These are phyloP conservation scores for Bombus haemorrhoidalis DNA, from an alignment of 1,140 invertebrate species.

Conservation along the genomic window DNA sequence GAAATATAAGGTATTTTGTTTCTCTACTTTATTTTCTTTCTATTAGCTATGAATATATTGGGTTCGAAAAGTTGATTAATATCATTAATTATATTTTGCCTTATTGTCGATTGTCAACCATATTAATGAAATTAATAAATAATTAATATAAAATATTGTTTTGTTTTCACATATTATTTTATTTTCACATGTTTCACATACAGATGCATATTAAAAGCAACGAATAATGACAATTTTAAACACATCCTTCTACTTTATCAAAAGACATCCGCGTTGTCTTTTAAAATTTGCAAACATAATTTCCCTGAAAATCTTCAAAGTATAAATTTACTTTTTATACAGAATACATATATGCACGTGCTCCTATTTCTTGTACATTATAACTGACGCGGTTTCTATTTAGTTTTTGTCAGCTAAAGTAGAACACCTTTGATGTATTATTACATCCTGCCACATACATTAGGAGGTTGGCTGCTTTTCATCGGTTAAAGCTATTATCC, in stretches of 20 bases:
- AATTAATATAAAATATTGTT: too few relatives aligned
- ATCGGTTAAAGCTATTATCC: conserved; percentile 20
- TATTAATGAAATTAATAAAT: too few relatives aligned
- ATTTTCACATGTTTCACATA: too few relatives aligned
- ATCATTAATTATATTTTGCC: too few relatives aligned
- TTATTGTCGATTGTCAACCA: too few relatives aligned
- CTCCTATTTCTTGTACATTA: neutral
- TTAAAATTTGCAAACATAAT: neutral
- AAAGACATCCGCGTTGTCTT: too few relatives aligned
- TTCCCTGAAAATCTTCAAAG: neutral
- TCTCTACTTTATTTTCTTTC: neutral
- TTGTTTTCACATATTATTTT: too few relatives aligned
- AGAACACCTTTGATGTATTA: conserved; percentile 23
- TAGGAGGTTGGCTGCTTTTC: conserved; percentile 5
- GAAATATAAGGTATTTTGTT: neutral
- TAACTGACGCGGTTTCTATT: neutral
- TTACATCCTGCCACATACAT: neutral
- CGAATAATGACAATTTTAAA: too few relatives aligned
- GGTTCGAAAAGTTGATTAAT: too few relatives aligned
- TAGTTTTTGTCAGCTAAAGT: conserved; percentile 17
- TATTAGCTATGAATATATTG: neutral
- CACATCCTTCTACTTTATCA: too few relatives aligned
- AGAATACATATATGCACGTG: neutral
- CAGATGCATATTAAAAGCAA: too few relatives aligned
- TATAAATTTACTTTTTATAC: neutral